Evolutionary conservation across 1,140 invertebrate genomes (phyloP), one percentile per base, ranked within the genome.

Genomic region (Bombus impatiens): DNA sequence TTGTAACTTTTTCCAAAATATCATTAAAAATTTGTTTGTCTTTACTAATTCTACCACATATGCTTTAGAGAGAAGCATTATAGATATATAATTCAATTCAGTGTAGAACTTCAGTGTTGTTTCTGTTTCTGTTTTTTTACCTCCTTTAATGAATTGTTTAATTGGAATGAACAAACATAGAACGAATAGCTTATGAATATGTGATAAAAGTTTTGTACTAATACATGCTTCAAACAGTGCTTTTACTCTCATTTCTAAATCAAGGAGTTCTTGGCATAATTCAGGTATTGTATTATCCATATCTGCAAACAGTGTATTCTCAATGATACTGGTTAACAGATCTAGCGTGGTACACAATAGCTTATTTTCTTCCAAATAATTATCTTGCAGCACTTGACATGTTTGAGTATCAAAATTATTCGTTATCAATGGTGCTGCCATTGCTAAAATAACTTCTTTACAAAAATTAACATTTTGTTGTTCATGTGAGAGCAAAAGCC

Each of bases 271-370:
- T 47, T 93, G 93, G 28, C 95, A 92, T 81, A 94, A 86, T 10
- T 92, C 84, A 28, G 95, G 93, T 79, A 95, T 93, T 0, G 83
- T 86, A 62, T 92, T 94, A n/a, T 94, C 91, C 44, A 94, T 35
- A 77, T 88, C 92, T 12, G 59, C 37, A 40, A 95, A 95, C 5
- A 94, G 71, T 18, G 93, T 93, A 47, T 95, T 94, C n/a, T 95
- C 94, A 10, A 95, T 72, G 28, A 95, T 94, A 44, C 86, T 93
- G 1, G 93, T 94, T 28, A 95, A 62, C 37, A 97, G 86, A 86
- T 96, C 95, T 40, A 97, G 74, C 1, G 96, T 95, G 0, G 96
- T 94, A 13, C 95, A 94, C 0, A 96, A 89, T 53, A 95, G 93
- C 62, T 95, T 94, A 78, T 96, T 94, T 84, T 96, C 92, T 42